A percentile compares a stretch with the other conserved stretches of the same genome.
Conservation (phyloP, 2,113 vertebrate species). For the Nycticebus coucang region DNA sequence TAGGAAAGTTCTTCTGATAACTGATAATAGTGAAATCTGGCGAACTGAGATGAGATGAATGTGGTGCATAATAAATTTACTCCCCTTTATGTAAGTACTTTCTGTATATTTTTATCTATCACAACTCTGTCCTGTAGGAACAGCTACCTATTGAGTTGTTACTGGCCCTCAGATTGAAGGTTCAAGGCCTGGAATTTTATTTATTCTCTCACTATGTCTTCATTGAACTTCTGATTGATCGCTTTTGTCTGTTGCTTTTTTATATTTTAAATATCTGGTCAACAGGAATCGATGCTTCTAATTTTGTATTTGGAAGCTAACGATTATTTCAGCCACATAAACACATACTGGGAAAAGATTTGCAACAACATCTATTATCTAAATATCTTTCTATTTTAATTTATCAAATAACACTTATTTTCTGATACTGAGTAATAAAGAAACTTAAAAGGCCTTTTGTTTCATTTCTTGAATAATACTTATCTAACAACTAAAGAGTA, state of each 20-base stretch:
- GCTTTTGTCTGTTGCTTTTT: not conserved
- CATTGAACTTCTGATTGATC: not conserved
- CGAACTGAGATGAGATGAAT: not conserved
- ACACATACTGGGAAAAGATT: not conserved
- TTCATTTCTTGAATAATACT: constrained; percentile 29
- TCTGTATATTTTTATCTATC: not conserved
- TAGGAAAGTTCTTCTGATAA: not conserved
- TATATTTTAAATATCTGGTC: constrained; percentile 30
- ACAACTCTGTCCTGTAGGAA: not conserved
- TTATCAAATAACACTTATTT: constrained; percentile 61
- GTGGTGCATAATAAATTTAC: not conserved
- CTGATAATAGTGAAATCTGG: not conserved
- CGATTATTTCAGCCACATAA: constrained; percentile 18
- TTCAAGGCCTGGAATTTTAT: not conserved
- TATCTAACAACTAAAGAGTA: constrained; percentile 19
- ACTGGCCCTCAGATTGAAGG: not conserved
- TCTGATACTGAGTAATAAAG: constrained; percentile 15
- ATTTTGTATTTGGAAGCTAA: constrained; percentile 7
- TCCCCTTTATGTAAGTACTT: not conserved
- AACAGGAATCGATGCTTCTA: not conserved
- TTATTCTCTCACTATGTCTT: not conserved
- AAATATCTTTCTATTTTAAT: constrained; percentile 44
- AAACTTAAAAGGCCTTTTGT: constrained; percentile 50
- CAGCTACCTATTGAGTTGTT: not conserved
- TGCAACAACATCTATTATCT: not conserved